Conservation (phyloP, 2,888 invertebrate species). For the Drosophila helvetica region DNA sequence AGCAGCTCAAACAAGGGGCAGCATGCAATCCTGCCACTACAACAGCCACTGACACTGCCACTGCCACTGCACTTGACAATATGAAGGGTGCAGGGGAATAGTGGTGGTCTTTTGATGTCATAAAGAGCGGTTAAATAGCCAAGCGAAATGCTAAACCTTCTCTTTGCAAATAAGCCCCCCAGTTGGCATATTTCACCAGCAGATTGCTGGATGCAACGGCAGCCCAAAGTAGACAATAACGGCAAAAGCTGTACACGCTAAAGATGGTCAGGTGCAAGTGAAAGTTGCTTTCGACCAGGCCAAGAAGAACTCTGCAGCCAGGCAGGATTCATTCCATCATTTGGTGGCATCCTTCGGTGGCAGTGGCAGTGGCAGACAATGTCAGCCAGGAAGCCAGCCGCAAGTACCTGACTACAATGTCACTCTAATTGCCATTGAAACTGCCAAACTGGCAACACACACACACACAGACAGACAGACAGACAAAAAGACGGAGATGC, state of each 20-base stretch:
- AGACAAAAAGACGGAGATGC: neutral
- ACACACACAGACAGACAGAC: neutral
- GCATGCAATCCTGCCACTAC: slow-evolving; percentile 35
- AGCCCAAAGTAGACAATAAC: slow-evolving; percentile 21
- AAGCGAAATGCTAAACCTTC: slow-evolving; percentile 66
- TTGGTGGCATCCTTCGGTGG: too few relatives aligned
- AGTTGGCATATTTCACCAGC: slow-evolving; percentile 8
- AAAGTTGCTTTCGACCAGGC: neutral
- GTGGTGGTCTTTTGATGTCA: slow-evolving; percentile 42
- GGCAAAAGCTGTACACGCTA: slow-evolving; percentile 14
- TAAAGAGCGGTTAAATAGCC: slow-evolving; percentile 48
- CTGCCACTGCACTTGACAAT: slow-evolving; percentile 51
- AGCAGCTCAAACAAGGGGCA: slow-evolving; percentile 33
- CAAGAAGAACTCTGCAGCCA: neutral
- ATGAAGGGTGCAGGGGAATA: neutral
- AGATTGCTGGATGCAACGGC: slow-evolving; percentile 13
- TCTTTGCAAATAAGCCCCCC: slow-evolving; percentile 3
- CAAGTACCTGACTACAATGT: slow-evolving; percentile 28
- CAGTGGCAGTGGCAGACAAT: neutral
- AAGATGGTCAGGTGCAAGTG: neutral
- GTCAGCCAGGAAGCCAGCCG: neutral
- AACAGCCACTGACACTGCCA: slow-evolving; percentile 54
- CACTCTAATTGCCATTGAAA: slow-evolving; percentile 43
- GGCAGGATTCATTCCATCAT: neutral
- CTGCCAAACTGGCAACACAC: slow-evolving; percentile 7